Evolutionary conservation across 2,888 invertebrate genomes (phyloP).

Genomic region (Anaspis maculata): DNA sequence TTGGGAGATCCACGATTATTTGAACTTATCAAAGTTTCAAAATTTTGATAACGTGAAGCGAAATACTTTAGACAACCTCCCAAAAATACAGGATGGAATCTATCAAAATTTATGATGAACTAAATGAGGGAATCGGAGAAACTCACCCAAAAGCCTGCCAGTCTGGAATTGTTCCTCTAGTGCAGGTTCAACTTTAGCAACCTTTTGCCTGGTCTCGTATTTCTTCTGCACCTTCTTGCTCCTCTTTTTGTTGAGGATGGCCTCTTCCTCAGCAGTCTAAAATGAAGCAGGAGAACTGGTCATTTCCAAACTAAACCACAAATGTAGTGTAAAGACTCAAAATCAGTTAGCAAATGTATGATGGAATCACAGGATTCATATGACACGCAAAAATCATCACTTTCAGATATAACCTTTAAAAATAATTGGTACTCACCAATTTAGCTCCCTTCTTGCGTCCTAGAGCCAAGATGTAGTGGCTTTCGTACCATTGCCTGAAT

Average conservation of each 20-base stretch:
- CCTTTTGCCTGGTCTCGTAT: conserved; percentile 85
- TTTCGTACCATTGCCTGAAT: conserved; percentile 99
- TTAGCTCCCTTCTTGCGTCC: conserved; percentile 97
- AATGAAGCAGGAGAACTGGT: no score
- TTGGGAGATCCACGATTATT: no score
- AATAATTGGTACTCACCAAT: conserved; percentile 51
- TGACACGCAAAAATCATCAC: conserved; percentile 54
- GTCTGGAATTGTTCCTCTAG: conserved; percentile 96
- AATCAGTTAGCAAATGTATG: background rate
- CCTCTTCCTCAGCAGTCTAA: conserved; percentile 90
- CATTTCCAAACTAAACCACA: conserved; percentile 12
- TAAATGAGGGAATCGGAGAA: no score
- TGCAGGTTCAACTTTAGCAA: conserved; percentile 86
- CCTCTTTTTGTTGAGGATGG: conserved; percentile 85
- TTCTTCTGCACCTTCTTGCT: conserved; percentile 90
- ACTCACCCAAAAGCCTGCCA: conserved; percentile 85
- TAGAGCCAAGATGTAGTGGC: conserved; percentile 90
- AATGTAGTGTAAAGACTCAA: no score
- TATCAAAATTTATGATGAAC: no score
- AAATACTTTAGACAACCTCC: conserved; percentile 17
- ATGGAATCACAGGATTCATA: conserved; percentile 37
- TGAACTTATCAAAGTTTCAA: no score
- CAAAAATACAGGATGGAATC: conserved; percentile 3
- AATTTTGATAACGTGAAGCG: no score
- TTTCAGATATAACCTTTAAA: conserved; percentile 10